These are phyloP conservation scores for Philotrypesis tridentata DNA, from an alignment of 1,140 invertebrate species.

Conservation along the genomic window DNA sequence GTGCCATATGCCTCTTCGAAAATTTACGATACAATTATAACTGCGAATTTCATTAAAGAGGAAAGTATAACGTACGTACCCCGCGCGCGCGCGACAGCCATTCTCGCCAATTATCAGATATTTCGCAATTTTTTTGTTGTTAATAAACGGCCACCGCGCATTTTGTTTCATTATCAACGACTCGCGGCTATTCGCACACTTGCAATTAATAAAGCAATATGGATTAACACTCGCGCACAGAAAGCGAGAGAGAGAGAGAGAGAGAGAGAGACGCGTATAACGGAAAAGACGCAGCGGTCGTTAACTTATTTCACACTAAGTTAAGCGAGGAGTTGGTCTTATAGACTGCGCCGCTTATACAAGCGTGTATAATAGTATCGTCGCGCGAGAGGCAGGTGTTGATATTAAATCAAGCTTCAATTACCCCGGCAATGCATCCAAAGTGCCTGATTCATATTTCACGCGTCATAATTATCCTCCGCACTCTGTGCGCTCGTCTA, in stretches of 20 bases:
- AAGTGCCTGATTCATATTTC: slow-evolving; percentile 40
- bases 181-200: not conserved
- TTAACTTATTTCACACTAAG: slow-evolving; percentile 2
- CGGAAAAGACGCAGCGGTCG: too few relatives aligned
- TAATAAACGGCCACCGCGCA: not conserved
- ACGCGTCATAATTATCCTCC: slow-evolving; percentile 12
- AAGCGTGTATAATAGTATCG: not conserved
- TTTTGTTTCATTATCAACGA: not conserved
- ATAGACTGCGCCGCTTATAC: not conserved
- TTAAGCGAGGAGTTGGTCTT: not conserved
- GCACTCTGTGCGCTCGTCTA: not conserved
- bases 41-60: not conserved
- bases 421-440: slow-evolving; percentile 30
- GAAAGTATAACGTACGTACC: not conserved
- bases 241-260: not conserved
- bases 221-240: not conserved
- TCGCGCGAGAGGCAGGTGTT: slow-evolving; percentile 11
- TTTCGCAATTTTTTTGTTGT: not conserved
- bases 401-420: slow-evolving; percentile 41
- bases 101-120: not conserved
- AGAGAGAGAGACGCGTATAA: too few relatives aligned
- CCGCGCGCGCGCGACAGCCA: not conserved
- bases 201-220: slow-evolving; percentile 38
- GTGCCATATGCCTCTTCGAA: not conserved
- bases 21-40: slow-evolving; percentile 1